Conservation (phyloP, 2,113 vertebrate genomes). For the Calyptomena viridis region DNA sequence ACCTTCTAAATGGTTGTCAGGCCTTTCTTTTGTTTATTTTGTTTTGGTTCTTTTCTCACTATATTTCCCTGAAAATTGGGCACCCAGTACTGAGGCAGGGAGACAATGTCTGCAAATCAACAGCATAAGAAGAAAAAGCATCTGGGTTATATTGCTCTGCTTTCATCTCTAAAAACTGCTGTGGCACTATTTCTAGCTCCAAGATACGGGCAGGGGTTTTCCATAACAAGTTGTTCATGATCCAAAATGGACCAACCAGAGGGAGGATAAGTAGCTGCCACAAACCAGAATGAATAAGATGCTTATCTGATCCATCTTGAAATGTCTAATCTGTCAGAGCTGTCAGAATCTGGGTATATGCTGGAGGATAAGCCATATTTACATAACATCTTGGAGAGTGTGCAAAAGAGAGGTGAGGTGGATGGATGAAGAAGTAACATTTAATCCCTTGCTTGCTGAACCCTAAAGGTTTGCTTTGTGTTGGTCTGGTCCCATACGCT, state of each 20-base stretch:
- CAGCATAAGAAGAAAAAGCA: background rate
- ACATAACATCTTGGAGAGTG: background rate
- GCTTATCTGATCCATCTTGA: background rate
- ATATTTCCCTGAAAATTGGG: background rate
- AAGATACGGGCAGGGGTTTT: background rate
- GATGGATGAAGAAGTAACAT: too few relatives aligned
- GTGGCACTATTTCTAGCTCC: background rate
- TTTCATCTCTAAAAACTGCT: background rate
- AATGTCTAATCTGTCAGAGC: background rate
- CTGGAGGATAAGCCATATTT: background rate
- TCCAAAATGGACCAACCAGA: background rate
- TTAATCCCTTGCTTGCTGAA: slow-evolving; percentile 9
- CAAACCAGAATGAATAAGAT: background rate
- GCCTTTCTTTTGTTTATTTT: background rate
- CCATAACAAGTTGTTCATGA: background rate
- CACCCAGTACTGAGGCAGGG: background rate
- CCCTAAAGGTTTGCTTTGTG: background rate
- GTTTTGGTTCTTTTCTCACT: background rate
- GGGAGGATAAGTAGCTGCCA: background rate
- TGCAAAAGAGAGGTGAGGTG: background rate
- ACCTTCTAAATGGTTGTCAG: background rate
- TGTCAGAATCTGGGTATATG: background rate
- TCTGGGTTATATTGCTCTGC: background rate
- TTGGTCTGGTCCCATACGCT: background rate
- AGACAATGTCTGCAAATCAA: background rate